Conservation (phyloP, 2,113 vertebrate genomes). For the Cavia porcellus region DNA sequence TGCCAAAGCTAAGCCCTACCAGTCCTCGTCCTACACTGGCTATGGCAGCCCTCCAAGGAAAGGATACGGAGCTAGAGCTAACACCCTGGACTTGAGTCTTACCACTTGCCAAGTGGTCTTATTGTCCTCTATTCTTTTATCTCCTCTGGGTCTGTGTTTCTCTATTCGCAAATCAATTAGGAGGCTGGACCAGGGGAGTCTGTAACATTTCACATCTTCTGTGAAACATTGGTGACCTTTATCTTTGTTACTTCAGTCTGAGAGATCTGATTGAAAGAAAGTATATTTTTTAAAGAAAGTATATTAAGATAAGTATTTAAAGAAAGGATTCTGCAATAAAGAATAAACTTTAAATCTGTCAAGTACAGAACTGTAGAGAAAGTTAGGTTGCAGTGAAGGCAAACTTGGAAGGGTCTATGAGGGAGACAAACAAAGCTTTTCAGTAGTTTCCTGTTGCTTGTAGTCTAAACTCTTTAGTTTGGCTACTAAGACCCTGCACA, state of each 20-base stretch:
- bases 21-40: not conserved
- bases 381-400: constrained; percentile 26
- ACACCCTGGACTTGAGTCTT: not conserved
- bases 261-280: constrained; percentile 55
- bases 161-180: not conserved
- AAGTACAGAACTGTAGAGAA: constrained; percentile 26
- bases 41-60: not conserved
- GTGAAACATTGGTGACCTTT: constrained; percentile 58
- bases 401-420: not conserved
- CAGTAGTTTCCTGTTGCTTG: not conserved
- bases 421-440: constrained; percentile 30
- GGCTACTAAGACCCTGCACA: not conserved
- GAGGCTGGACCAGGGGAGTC: not conserved
- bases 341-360: constrained; percentile 42
- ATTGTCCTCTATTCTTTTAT: not conserved
- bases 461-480: not conserved
- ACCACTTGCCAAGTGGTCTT: not conserved
- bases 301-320: constrained; percentile 42
- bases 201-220: constrained; percentile 46
- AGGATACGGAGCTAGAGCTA: not conserved
- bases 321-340: constrained; percentile 56
- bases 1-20: not conserved
- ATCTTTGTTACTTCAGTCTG: constrained; percentile 52
- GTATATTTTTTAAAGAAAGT: constrained; percentile 55
- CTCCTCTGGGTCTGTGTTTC: constrained; percentile 15